Evolutionary conservation across 2,113 vertebrate genomes (phyloP), one percentile per base, ranked within the genome.

Genomic region (Crypturellus undulatus): DNA sequence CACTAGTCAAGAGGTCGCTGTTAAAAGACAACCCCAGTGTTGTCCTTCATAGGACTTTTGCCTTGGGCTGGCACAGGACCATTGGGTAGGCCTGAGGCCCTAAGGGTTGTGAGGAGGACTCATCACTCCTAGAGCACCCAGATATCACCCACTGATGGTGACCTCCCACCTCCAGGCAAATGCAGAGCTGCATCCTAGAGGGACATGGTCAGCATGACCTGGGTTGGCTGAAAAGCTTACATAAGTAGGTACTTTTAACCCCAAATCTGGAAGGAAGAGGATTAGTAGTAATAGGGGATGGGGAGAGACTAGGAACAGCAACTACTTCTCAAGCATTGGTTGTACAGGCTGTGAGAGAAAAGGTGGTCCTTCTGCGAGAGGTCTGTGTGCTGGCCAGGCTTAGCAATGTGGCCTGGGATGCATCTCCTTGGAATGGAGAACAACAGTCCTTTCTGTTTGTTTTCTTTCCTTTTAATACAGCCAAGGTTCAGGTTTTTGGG

Each of bases 351-450:
- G 64, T 62, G 76, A 65, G 18, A 42, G 2, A 12, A 54, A 54
- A 0, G 8, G 45, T 75, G 36, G 10, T 63, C 28, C 42, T 81
- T n/a, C 45, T 87, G 42, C 30, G 36, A 69, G 26, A 25, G 22
- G 4, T 68, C 36, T 34, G 6, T 1, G 1, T n/a, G n/a, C 25
- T 64, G 20, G 1, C 15, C 30, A n/a, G 65, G 25, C 15, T 62
- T 67, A 28, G 28, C 54, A 18, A 34, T 19, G n/a, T 58, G 36
- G 12, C 25, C 45, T 32, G 49, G 51, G 51, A 68, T 52, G 49
- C 20, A 1, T 20, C 10, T 25, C 2, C 43, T 52, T 0, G 0
- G 2, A 16, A 1, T 4, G 42, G 36, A 82, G 26, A 79, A 26
- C 47, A n/a, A 6, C 64, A 52, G 13, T 21, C 22, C 30, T 67